Percentiles rank a stretch among this genome's conserved stretches.
phyloP scores from a whole-genome alignment of 2,888 invertebrate species.

The Aromia moschata region DNA sequence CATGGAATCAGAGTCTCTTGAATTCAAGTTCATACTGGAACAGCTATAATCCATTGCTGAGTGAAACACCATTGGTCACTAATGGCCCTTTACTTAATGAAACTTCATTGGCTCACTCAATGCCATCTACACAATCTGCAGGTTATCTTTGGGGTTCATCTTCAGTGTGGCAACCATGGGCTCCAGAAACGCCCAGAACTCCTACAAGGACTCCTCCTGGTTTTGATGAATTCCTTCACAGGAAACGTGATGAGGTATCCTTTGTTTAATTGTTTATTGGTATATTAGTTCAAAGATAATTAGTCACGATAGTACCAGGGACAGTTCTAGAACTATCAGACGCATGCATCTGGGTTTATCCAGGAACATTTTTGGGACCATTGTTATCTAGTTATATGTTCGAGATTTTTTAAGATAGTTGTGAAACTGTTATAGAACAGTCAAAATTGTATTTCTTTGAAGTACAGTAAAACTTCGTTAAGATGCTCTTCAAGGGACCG shows the following conservation, averaged over 20 bases:
- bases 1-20: conserved; percentile 49
- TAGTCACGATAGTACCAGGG: too few relatives aligned
- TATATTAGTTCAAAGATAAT: too few relatives aligned
- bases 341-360: too few relatives aligned
- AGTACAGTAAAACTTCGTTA: too few relatives aligned
- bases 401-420: too few relatives aligned
- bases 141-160: conserved; percentile 61
- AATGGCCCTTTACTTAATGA: conserved; percentile 47
- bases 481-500: too few relatives aligned
- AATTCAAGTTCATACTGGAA: conserved; percentile 48
- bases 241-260: conserved; percentile 40
- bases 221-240: conserved; percentile 47
- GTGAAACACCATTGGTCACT: conserved; percentile 34
- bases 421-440: too few relatives aligned
- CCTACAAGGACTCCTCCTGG: conserved; percentile 61
- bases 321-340: too few relatives aligned
- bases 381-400: too few relatives aligned
- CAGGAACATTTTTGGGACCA: too few relatives aligned
- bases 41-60: conserved; percentile 48
- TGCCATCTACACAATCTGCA: conserved; percentile 40
- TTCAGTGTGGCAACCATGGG: conserved; percentile 62
- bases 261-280: not conserved
- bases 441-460: too few relatives aligned
- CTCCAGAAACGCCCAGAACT: conserved; percentile 52
- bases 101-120: conserved; percentile 20